These are phyloP conservation scores for Astropecten irregularis DNA, from an alignment of 53 echinoderm and acorn worm genomes.

Conservation along the genomic window DNA sequence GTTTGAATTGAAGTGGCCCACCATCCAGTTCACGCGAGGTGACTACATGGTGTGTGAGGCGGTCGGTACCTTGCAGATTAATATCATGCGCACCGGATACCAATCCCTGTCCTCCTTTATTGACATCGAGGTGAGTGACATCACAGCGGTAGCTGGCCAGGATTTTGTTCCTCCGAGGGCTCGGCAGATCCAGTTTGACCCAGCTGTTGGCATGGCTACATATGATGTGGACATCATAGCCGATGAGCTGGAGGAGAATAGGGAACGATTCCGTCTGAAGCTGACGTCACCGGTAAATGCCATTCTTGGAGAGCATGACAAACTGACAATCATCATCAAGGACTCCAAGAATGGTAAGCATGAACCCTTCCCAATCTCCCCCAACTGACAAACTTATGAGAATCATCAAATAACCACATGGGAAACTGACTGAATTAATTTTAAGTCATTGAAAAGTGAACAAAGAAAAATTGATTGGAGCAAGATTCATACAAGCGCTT, in stretches of 20 bases:
- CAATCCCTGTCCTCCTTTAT: conserved; percentile 85
- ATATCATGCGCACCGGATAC: conserved; percentile 79
- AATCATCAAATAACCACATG: too few relatives aligned
- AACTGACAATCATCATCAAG: conserved; percentile 79
- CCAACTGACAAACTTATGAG: too few relatives aligned
- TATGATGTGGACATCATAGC: conserved; percentile 74
- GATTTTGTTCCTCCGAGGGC: conserved; percentile 75
- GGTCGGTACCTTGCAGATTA: conserved; percentile 78
- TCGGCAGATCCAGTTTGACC: conserved; percentile 91
- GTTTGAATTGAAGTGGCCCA: conserved; percentile 88
- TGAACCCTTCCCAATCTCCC: background rate
- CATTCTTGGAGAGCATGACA: conserved; percentile 70
- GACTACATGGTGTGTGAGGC: conserved; percentile 85
- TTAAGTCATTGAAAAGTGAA: too few relatives aligned
- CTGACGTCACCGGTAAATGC: conserved; percentile 76
- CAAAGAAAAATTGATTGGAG: too few relatives aligned
- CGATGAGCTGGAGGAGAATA: conserved; percentile 84
- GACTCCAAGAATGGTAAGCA: conserved; percentile 87
- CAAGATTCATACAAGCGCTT: too few relatives aligned
- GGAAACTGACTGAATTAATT: too few relatives aligned
- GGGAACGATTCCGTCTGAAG: conserved; percentile 79
- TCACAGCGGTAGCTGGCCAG: conserved; percentile 68
- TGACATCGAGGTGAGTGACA: conserved; percentile 57
- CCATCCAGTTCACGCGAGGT: conserved; percentile 68
- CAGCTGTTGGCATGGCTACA: conserved; percentile 58